Evolutionary conservation across 2,113 vertebrate species (phyloP).

Genomic region (Mus spicilegus): DNA sequence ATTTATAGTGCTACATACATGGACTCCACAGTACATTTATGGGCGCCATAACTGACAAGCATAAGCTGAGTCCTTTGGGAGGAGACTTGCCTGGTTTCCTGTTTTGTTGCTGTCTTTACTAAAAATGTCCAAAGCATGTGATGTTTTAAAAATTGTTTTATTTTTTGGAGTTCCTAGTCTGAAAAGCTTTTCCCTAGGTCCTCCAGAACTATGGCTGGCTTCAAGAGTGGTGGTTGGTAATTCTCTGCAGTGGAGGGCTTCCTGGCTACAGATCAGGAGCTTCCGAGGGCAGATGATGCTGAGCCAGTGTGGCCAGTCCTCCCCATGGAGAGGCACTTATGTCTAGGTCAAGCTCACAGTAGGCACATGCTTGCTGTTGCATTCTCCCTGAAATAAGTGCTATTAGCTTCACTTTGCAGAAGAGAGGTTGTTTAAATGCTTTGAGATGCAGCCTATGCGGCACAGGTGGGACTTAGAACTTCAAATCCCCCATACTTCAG

Average conservation of each 20-base stretch:
- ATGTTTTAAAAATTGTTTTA: slow-evolving; percentile 46
- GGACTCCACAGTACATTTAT: background rate
- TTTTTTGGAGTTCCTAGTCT: background rate
- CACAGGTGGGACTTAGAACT: background rate
- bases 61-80: background rate
- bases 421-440: background rate
- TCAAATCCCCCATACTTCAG: background rate
- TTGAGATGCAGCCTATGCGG: background rate
- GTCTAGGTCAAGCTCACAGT: background rate
- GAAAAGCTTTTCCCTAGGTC: slow-evolving; percentile 12
- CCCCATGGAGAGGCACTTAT: background rate
- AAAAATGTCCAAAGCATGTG: slow-evolving; percentile 40
- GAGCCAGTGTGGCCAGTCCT: background rate
- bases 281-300: background rate
- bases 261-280: background rate
- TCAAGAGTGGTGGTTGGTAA: background rate
- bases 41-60: slow-evolving; percentile 22
- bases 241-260: background rate
- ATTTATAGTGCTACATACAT: slow-evolving; percentile 48
- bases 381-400: background rate
- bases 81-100: slow-evolving; percentile 58
- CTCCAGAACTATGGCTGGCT: background rate
- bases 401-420: background rate
- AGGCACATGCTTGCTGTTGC: background rate
- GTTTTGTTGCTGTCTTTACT: slow-evolving; percentile 71